Percentiles rank a stretch among this genome's conserved stretches.
Evolutionary conservation across 2,113 vertebrate genomes (phyloP).

Genomic region (Podiceps cristatus): DNA sequence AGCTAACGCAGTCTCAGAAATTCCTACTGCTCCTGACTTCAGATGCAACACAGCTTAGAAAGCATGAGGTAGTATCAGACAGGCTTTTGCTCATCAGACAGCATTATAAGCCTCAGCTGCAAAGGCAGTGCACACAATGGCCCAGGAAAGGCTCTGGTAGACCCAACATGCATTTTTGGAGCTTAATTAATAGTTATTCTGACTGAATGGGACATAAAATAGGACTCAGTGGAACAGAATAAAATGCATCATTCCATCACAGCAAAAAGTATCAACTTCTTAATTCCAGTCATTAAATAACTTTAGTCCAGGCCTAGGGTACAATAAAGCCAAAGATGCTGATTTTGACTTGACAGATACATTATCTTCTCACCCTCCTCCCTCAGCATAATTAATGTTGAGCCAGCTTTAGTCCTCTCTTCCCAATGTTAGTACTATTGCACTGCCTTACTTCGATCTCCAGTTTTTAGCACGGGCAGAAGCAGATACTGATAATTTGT

Average conservation of each 20-base stretch:
- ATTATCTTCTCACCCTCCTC: not conserved
- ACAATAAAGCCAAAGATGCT: not conserved
- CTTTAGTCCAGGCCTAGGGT: not conserved
- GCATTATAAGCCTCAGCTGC: not conserved
- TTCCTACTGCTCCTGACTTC: not conserved
- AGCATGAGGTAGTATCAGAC: not conserved
- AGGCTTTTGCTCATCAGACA: not conserved
- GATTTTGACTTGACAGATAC: not conserved
- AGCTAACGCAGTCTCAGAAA: not conserved
- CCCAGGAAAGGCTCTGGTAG: not conserved
- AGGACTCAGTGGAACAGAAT: not conserved
- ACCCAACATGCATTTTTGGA: not conserved
- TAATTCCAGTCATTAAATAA: not conserved
- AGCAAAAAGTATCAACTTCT: not conserved
- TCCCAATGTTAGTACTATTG: not conserved
- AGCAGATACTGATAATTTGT: not conserved
- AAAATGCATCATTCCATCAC: not conserved
- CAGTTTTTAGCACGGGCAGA: not conserved
- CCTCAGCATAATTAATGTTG: not conserved
- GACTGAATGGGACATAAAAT: not conserved
- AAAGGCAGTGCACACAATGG: not conserved
- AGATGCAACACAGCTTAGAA: not conserved
- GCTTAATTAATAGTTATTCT: not conserved
- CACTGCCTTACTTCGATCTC: not conserved
- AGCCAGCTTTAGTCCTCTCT: not conserved